A percentile compares a stretch with the other conserved stretches of the same genome.
phyloP scores from a whole-genome alignment of 1,140 invertebrate species.

The Monochamus saltuarius region DNA sequence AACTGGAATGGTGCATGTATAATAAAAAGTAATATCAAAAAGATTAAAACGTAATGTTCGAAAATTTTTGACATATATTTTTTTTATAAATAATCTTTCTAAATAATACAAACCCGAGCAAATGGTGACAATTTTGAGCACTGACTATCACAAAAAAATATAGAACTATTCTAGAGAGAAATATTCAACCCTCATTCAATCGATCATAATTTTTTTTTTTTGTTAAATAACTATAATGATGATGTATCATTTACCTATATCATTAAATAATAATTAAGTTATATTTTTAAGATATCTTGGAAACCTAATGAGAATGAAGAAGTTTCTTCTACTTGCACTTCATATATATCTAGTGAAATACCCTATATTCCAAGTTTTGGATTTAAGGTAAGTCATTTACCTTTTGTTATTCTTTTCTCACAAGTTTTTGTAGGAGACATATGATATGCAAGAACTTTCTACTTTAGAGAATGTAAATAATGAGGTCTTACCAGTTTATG shows the following conservation, averaged over 20 bases:
- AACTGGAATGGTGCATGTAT: no score
- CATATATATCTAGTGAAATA: constrained; percentile 4
- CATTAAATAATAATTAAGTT: constrained; percentile 5
- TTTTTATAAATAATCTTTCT: no score
- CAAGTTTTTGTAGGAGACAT: not conserved
- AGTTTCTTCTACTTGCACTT: not conserved
- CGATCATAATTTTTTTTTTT: no score
- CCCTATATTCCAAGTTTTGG: not conserved
- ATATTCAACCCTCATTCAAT: no score
- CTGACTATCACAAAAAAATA: no score
- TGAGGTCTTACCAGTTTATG: not conserved
- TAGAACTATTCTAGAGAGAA: no score
- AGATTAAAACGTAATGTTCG: no score
- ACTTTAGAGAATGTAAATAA: constrained; percentile 2
- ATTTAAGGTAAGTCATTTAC: constrained; percentile 4
- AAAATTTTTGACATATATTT: no score
- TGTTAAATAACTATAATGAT: no score
- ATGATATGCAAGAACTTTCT: not conserved
- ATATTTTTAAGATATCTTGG: constrained; percentile 9
- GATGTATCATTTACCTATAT: not conserved
- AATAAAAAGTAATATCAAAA: no score
- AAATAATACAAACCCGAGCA: no score
- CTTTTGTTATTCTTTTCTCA: not conserved
- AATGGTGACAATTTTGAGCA: no score
- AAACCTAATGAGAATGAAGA: constrained; percentile 4